Percentiles rank a stretch among this genome's conserved stretches.
phyloP scores from a whole-genome alignment of 2,113 vertebrate genomes.

The Aix galericulata region DNA sequence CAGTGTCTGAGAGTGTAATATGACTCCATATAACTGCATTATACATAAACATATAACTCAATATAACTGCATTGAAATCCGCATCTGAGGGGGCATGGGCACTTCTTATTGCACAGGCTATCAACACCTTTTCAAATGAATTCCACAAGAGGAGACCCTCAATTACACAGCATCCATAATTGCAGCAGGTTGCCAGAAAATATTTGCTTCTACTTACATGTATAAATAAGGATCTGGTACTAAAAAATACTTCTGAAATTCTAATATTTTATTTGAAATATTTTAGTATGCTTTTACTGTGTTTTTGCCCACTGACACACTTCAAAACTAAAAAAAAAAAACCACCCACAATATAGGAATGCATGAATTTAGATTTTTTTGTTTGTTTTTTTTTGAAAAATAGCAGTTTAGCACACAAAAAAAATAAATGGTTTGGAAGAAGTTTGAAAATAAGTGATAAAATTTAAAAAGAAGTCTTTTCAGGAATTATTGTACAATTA shows the following conservation, averaged over 20 bases:
- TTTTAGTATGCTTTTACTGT: neutral
- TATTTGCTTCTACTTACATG: neutral
- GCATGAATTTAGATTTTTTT: neutral
- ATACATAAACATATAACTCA: too few relatives aligned
- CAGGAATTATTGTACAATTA: neutral
- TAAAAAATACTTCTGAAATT: neutral
- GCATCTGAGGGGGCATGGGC: neutral
- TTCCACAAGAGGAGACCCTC: neutral
- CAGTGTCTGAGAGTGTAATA: neutral
- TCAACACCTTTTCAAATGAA: conserved; percentile 5
- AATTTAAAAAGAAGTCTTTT: neutral
- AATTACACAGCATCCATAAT: neutral
- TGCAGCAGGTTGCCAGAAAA: conserved; percentile 21
- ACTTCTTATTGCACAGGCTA: neutral
- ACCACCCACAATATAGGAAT: neutral
- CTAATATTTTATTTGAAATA: neutral
- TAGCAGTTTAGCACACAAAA: neutral
- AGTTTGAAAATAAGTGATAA: neutral
- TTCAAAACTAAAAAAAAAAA: neutral
- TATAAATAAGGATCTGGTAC: neutral
- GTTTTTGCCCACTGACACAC: neutral
- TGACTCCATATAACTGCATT: neutral
- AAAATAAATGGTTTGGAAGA: neutral
- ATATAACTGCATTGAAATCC: neutral
- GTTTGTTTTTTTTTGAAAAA: neutral